Evolutionary conservation across 1,140 invertebrate species (phyloP).

Genomic region (Cydia splendana): DNA sequence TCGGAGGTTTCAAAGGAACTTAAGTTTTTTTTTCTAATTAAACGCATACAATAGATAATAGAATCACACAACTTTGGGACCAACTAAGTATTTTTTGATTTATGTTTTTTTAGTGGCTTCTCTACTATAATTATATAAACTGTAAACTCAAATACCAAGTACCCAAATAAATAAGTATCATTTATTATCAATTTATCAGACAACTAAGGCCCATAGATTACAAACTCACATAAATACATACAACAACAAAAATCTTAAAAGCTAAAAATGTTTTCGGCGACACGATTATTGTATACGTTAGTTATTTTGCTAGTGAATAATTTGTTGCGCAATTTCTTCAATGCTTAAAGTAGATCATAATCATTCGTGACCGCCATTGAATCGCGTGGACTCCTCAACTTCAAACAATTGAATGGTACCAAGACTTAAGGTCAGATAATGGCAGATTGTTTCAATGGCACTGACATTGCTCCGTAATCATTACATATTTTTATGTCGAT

Average conservation of each 20-base stretch:
- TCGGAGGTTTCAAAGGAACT: not conserved
- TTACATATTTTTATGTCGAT: not conserved
- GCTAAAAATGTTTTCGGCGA: too few species aligned
- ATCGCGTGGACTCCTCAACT: not conserved
- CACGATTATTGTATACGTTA: not conserved
- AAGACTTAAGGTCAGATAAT: not conserved
- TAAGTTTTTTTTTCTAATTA: not conserved
- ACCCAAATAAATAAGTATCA: too few species aligned
- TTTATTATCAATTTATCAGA: too few species aligned
- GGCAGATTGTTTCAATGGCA: not conserved
- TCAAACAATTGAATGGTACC: not conserved
- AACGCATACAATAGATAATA: not conserved
- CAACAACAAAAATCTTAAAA: too few species aligned
- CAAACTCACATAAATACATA: too few species aligned
- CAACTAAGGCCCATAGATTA: too few species aligned
- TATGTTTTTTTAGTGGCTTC: too few species aligned
- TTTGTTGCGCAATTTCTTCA: not conserved
- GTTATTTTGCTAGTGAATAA: not conserved
- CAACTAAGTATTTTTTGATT: too few species aligned
- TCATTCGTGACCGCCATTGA: not conserved
- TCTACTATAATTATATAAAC: too few species aligned
- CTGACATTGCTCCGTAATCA: not conserved
- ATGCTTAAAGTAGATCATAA: not conserved
- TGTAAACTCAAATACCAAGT: too few species aligned
- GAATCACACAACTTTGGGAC: too few species aligned